Evolutionary conservation across 1,140 invertebrate species (phyloP).

Genomic region (Eriocheir sinensis): DNA sequence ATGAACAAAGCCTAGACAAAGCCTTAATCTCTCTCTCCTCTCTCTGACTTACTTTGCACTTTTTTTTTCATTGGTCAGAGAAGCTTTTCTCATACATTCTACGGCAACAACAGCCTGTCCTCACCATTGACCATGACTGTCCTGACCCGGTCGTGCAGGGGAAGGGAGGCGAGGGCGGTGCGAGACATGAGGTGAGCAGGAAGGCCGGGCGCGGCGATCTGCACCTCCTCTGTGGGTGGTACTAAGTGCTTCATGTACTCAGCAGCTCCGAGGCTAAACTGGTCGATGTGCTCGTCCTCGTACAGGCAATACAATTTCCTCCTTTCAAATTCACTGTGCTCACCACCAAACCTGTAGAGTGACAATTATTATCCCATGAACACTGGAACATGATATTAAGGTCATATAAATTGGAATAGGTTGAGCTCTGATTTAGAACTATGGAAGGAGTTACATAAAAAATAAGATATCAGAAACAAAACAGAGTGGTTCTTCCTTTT

Average conservation of each 20-base stretch:
- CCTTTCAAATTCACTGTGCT: constrained; percentile 68
- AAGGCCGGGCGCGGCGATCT: constrained; percentile 82
- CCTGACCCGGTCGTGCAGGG: constrained; percentile 80
- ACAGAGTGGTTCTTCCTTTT: too few relatives aligned
- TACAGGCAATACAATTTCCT: constrained; percentile 65
- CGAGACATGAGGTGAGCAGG: constrained; percentile 79
- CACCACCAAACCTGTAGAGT: constrained; percentile 52
- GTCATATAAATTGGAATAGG: too few relatives aligned
- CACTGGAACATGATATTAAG: too few relatives aligned
- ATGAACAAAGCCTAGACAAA: too few relatives aligned
- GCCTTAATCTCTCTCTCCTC: too few relatives aligned
- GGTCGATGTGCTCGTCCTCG: constrained; percentile 62
- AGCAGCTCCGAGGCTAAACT: constrained; percentile 45
- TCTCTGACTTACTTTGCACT: too few relatives aligned
- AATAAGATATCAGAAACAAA: too few relatives aligned
- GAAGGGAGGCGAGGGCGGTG: constrained; percentile 84
- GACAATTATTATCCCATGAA: not conserved
- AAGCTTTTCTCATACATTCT: not conserved
- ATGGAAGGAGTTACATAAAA: too few relatives aligned
- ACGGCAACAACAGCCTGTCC: constrained; percentile 55
- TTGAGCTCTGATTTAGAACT: too few relatives aligned
- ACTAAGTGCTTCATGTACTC: constrained; percentile 80
- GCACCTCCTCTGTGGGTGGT: constrained; percentile 83
- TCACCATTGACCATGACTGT: constrained; percentile 87
- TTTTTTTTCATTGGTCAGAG: too few relatives aligned